Evolutionary conservation across 2,113 vertebrate species (phyloP), one percentile per base, ranked within the genome.

Genomic region (Nothoprocta pentlandii): DNA sequence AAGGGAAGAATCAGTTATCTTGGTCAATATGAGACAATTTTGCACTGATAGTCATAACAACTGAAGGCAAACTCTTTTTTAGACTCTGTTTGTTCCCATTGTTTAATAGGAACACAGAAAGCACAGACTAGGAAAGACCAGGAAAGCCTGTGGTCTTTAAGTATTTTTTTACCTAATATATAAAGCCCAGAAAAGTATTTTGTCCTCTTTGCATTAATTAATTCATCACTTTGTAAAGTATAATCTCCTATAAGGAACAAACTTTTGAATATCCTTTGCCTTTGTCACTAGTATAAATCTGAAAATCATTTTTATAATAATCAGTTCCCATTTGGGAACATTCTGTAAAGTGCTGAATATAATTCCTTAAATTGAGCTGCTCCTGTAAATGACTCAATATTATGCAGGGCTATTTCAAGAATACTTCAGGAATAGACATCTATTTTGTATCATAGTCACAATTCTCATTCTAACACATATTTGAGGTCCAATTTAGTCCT

Each of bases 161-260:
- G 51, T 64, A 30, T 80, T 86, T 70, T 12, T 80, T 85, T 80
- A 68, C 26, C 9, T 83, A 51, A 74, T 86, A 88, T 67, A 77
- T 66, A 80, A 90, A 90, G 20, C 30, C 10, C 32, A n/a, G 12
- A 2, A 67, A 86, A 89, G 58, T 62, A 83, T 86, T 93, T 90
- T n/a, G 36, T 59, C 11, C 13, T 66, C 21, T 71, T 64, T 59
- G 8, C 7, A 63, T 80, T 83, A 77, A 14, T 83, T 92, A 16
- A 44, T 66, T 80, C 17, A 32, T 69, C 30, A 41, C 12, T 68
- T 8, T 62, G 3, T 78, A 53, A 63, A 86, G 14, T 7, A 84
- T 20, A 68, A 53, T 53, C 41, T 80, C 89, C 10, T 63, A 81
- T 53, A 59, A 91, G 21, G 15, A 90, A 10, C 9, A 70, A 28